Base-by-base conservation (phyloP, 2,888 invertebrate species). In the Saturnia japonica region DNA sequence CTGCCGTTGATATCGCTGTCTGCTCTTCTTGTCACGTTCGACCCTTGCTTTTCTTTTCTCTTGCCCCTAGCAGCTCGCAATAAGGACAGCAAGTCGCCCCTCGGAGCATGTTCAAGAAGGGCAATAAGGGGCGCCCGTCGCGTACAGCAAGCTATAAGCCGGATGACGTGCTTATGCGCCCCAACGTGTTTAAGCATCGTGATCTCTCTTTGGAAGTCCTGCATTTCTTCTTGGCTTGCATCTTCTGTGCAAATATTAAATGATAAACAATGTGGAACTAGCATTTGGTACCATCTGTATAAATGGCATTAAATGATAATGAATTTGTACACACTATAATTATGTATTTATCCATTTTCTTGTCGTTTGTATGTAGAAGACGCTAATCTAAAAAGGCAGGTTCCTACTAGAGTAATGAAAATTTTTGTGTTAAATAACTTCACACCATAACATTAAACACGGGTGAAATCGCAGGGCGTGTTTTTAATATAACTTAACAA, bases 151-250 rank as follows among this genome's bases (percentile, higher is more conserved):
- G 96, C 97, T 0, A 97, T 82, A 4, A 97, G 87, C 12, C 95
- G 92, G 22, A 98, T 97, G 69, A 98, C 96, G 87, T 97, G 96
- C 22, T 95, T 95, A 87, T 98, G 97, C 0, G 91, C 91, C 0
- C 97, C 97, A 0, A 97, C 96, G 74, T 95, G 95, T 85, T 97
- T 97, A 86, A 97, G 94, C 90, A 96, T 96, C 42, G 94, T 94
- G 40, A 98, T 97, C 90, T 98, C 98, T 0, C 95, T 95, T 25
- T 96, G 90, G 80, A 98, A 96, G 81, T 97, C 97, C 70, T 95
- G 95, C 68, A 94, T 88, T 80, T 96, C 96, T 72, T 95, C 96
- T 16, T 93, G 87, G 0, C 94, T 86, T 1, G 95, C 95, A 75
- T 93, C 87, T 71, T 94, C 96, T 96, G 88, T 72, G 69, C 64